A percentile compares a stretch with the other conserved stretches of the same genome.
These are phyloP conservation scores for Pseudopleuronectes americanus DNA, from an alignment of 2,797 vertebrate genomes.

Conservation along the genomic window DNA sequence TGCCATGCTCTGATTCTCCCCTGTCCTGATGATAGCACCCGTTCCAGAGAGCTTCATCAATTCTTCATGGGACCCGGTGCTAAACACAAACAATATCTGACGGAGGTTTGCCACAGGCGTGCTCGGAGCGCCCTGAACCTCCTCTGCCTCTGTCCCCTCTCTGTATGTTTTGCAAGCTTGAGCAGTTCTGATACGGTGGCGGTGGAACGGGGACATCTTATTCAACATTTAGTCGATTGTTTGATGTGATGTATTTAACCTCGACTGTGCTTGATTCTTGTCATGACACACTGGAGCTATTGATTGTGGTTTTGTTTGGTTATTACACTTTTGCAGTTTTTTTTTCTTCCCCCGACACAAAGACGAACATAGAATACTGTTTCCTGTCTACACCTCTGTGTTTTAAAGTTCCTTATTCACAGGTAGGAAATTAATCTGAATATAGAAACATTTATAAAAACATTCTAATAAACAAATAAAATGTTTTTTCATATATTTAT, in stretches of 20 bases:
- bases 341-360: not conserved
- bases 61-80: conserved; percentile 71
- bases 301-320: conserved; percentile 63
- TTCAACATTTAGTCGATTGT: conserved; percentile 72
- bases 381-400: not conserved
- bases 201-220: conserved; percentile 67
- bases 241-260: conserved; percentile 66
- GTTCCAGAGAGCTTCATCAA: conserved; percentile 76
- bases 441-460: not conserved
- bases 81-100: conserved; percentile 82
- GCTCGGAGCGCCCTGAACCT: conserved; percentile 68
- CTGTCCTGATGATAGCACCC: conserved; percentile 53
- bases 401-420: not conserved
- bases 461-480: not conserved
- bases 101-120: conserved; percentile 77
- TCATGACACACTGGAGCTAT: conserved; percentile 58
- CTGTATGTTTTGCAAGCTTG: conserved; percentile 70
- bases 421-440: not conserved
- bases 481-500: not conserved
- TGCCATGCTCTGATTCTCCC: conserved; percentile 77
- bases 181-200: conserved; percentile 52
- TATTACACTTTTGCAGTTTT: conserved; percentile 40
- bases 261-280: conserved; percentile 59
- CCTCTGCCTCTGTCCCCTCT: conserved; percentile 55
- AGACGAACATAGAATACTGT: not conserved